phyloP scores from a whole-genome alignment of 2,797 vertebrate genomes.

The Toxotes lorentzi region DNA sequence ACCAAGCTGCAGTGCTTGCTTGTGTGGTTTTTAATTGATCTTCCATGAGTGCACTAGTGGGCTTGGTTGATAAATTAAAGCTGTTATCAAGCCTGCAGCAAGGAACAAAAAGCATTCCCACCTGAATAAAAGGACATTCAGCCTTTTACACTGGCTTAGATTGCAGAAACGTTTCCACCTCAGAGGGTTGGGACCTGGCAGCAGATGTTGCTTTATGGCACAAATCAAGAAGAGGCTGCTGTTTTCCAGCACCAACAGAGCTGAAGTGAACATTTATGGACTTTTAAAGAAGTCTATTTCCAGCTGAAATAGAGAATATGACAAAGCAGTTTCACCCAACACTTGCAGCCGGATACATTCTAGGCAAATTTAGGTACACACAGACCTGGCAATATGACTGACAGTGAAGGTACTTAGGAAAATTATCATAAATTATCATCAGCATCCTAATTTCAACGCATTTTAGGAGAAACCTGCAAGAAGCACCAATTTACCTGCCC shows the following conservation, averaged over 20 bases:
- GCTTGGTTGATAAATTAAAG: conserved; percentile 53
- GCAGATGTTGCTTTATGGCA: not conserved
- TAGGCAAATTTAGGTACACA: not conserved
- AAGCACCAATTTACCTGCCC: conserved; percentile 34
- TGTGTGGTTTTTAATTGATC: conserved; percentile 26
- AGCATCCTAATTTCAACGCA: conserved; percentile 16
- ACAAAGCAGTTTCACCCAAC: not conserved
- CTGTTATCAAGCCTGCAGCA: conserved; percentile 45
- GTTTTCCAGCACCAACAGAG: not conserved
- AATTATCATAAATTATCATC: conserved; percentile 30
- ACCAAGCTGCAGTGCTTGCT: not conserved
- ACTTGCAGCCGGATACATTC: not conserved
- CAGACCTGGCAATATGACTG: not conserved
- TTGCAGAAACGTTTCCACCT: not conserved
- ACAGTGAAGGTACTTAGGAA: not conserved
- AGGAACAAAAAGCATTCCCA: conserved; percentile 15
- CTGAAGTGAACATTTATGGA: not conserved
- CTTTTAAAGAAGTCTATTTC: not conserved
- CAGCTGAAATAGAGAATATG: not conserved
- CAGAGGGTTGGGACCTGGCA: not conserved
- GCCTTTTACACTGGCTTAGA: not conserved
- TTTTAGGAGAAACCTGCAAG: conserved; percentile 36
- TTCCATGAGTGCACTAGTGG: not conserved
- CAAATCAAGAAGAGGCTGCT: not conserved
- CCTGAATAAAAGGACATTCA: conserved; percentile 8